phyloP scores from a whole-genome alignment of 2,797 vertebrate species.

The Scolopax bukidnonensis region DNA sequence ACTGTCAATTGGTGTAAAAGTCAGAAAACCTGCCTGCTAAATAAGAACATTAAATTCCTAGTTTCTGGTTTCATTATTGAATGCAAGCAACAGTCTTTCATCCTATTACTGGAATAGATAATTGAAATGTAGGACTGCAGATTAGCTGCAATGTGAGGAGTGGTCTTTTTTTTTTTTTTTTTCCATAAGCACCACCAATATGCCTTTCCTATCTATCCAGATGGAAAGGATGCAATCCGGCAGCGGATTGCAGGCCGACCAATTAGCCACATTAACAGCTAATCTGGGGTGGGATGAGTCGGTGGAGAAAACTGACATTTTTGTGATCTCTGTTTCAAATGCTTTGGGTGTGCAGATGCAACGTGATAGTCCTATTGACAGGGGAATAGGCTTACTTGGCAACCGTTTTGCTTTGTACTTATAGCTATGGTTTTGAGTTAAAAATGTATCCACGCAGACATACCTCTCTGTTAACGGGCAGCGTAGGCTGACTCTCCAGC shows the following conservation, averaged over 20 bases:
- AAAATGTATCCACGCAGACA: not conserved
- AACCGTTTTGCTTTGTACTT: not conserved
- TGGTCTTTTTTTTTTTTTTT: not conserved
- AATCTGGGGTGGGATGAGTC: not conserved
- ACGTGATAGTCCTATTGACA: not conserved
- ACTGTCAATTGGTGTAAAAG: not conserved
- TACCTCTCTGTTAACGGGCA: not conserved
- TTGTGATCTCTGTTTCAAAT: not conserved
- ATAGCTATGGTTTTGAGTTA: not conserved
- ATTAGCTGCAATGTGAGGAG: not conserved
- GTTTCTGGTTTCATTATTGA: not conserved
- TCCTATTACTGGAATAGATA: not conserved
- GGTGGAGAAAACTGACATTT: not conserved
- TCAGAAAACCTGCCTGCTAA: not conserved
- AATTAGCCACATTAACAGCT: not conserved
- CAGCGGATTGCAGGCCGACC: not conserved
- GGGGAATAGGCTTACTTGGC: not conserved
- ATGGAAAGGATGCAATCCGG: too few relatives aligned
- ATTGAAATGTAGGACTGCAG: not conserved
- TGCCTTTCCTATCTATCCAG: not conserved
- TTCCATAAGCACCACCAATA: not conserved
- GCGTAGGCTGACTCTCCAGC: not conserved
- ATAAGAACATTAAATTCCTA: constrained; percentile 23
- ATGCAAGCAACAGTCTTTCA: not conserved
- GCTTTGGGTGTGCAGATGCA: not conserved